Percentiles rank a stretch among this genome's conserved stretches.
phyloP scores from a whole-genome alignment of 2,888 invertebrate genomes.

The Caenorhabditis wallacei region DNA sequence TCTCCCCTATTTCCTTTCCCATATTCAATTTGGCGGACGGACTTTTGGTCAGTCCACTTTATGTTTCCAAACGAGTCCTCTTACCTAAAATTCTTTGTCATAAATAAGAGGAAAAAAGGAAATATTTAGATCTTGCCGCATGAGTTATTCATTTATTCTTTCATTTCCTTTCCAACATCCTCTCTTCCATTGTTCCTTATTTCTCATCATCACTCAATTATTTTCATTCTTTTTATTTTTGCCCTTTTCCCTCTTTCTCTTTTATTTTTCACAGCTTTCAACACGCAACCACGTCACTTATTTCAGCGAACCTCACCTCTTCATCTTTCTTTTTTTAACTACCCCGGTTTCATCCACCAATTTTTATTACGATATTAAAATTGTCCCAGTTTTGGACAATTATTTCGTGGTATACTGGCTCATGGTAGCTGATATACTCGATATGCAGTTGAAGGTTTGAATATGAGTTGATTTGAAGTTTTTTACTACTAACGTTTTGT shows the following conservation, averaged over 20 bases:
- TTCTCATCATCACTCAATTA: slow-evolving; percentile 62
- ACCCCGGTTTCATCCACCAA: neutral
- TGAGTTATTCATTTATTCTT: slow-evolving; percentile 57
- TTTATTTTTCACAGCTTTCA: neutral
- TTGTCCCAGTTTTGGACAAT: slow-evolving; percentile 34
- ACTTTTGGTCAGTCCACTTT: slow-evolving; percentile 42
- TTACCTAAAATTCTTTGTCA: neutral
- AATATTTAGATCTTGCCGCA: slow-evolving; percentile 34
- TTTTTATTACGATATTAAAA: slow-evolving; percentile 15
- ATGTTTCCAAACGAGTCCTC: neutral
- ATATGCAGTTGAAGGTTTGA: slow-evolving; percentile 67
- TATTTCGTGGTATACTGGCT: slow-evolving; percentile 57
- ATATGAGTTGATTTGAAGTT: neutral
- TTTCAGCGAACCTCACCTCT: slow-evolving; percentile 63
- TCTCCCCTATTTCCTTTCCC: slow-evolving; percentile 12
- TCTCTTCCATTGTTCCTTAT: slow-evolving; percentile 28
- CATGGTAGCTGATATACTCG: slow-evolving; percentile 69
- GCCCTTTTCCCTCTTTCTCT: slow-evolving; percentile 9
- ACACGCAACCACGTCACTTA: slow-evolving; percentile 26
- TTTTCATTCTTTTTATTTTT: slow-evolving; percentile 41
- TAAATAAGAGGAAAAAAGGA: neutral
- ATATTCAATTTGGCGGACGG: slow-evolving; percentile 59
- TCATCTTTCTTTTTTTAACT: slow-evolving; percentile 13
- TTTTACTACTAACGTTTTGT: neutral
- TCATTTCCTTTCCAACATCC: slow-evolving; percentile 34